Base-by-base conservation (phyloP, 2,888 invertebrate genomes). In the Agrilus cyanescens region DNA sequence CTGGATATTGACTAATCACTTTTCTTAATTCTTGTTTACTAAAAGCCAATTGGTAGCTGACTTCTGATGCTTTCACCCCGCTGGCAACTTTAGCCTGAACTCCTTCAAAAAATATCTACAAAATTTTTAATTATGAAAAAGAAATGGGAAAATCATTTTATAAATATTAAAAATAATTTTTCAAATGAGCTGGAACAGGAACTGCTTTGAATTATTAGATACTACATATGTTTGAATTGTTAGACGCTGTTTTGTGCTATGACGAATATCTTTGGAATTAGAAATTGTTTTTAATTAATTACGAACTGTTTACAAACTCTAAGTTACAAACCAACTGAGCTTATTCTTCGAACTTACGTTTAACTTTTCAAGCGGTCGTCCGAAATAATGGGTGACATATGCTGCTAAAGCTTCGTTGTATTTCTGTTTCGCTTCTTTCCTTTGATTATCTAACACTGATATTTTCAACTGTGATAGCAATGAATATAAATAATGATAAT, bases 41-140 rank as follows among this genome's bases (percentile, higher is more conserved):
- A 69, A 87, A 97, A 31, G 93, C 94, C 70, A 94, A 80, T 71
- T 97, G 96, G 72, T 91, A 98, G 61, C 95, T 90, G 42, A 98
- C 90, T 74, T 98, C 97, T 33, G 94, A 90, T 61, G 90, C 89
- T 64, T 93, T 94, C 38, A 94, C 91, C 41, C 98, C 97, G 59
- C 85, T 82, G 41, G 87, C 85, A 48, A 97, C 91, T 63, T 88
- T 86, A 49, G 83, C 84, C 68, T 94, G 84, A 41, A 98, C 94
- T 38, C 95, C 94, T 67, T 98, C 97, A 63, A 98, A 96, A 72
- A 98, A 98, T 54, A 80, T 78, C 85, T 94, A 66, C 20, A 72
- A 69, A 52, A 44, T 10, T 10, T 2, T 25, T 25, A 10, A 25
- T 8, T 25, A 25, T 2, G 1, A 25, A 25, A 8, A 25, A 25